Evolutionary conservation across 2,888 invertebrate species (phyloP).

Genomic region (Pachymerium ferrugineum): DNA sequence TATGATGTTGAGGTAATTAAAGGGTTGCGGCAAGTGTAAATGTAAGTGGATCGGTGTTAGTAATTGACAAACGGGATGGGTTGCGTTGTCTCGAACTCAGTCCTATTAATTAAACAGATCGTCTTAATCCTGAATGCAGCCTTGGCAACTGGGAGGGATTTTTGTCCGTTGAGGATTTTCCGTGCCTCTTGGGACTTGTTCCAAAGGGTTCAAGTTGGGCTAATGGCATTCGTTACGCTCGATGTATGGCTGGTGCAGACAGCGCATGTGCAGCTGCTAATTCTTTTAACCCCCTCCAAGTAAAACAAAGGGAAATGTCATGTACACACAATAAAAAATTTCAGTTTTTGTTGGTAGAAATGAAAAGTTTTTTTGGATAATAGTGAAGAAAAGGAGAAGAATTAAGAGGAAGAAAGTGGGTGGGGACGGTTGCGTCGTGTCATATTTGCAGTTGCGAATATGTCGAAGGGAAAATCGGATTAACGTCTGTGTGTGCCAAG

Average conservation of each 20-base stretch:
- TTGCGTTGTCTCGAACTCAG: not conserved
- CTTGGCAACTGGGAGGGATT: not conserved
- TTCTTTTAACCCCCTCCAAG: not conserved
- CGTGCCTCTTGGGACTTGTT: not conserved
- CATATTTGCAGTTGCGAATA: not conserved
- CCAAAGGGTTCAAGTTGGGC: conserved; percentile 8
- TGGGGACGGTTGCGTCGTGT: not conserved
- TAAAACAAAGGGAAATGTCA: not conserved
- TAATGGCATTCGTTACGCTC: conserved; percentile 14
- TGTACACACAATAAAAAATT: not conserved
- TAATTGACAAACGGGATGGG: not conserved
- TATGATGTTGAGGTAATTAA: conserved; percentile 1
- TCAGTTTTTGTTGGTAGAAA: not conserved
- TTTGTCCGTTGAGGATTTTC: no score
- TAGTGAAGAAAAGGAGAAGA: not conserved
- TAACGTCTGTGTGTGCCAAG: conserved; percentile 2
- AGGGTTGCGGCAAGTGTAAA: not conserved
- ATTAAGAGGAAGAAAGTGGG: no score
- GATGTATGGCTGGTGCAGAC: not conserved
- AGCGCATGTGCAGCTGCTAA: not conserved
- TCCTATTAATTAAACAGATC: conserved; percentile 6
- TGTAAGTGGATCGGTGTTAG: not conserved
- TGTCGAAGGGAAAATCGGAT: not conserved
- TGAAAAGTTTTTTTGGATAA: not conserved
- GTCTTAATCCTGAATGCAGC: no score